Conservation (phyloP, 2,797 vertebrate genomes). For the Remorina albescens region DNA sequence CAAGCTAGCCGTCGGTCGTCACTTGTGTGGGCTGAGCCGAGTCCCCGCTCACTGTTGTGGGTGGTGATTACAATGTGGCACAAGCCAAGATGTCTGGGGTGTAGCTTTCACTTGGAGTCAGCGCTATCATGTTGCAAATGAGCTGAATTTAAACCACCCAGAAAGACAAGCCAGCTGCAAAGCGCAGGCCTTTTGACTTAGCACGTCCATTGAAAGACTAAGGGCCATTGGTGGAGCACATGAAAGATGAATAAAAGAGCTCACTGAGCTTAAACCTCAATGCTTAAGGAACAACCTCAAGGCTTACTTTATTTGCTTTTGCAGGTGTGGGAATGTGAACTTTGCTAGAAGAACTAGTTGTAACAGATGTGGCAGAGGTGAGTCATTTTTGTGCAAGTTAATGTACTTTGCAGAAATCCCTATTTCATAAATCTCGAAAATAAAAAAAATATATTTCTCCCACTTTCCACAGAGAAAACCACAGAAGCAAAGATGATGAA, state of each 20-base stretch:
- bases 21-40: constrained; percentile 14
- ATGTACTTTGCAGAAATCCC: neutral
- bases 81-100: constrained; percentile 22
- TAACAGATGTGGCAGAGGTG: constrained; percentile 95
- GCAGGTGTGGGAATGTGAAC: constrained; percentile 97
- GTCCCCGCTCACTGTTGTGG: neutral
- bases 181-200: constrained; percentile 7
- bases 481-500: constrained; percentile 99
- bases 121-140: constrained; percentile 39
- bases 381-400: constrained; percentile 30
- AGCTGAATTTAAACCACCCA: neutral
- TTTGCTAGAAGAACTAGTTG: constrained; percentile 98
- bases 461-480: constrained; percentile 95
- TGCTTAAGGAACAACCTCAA: neutral
- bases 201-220: neutral
- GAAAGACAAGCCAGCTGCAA: constrained; percentile 40
- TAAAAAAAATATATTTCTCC: no score
- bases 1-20: constrained; percentile 26
- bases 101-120: neutral
- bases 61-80: constrained; percentile 13
- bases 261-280: neutral
- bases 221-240: constrained; percentile 17
- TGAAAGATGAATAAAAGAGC: neutral
- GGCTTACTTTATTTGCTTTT: neutral
- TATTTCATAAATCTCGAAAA: no score